Evolutionary conservation across 2,113 vertebrate genomes (phyloP).

Genomic region (Oxygymnocypris stewartii): DNA sequence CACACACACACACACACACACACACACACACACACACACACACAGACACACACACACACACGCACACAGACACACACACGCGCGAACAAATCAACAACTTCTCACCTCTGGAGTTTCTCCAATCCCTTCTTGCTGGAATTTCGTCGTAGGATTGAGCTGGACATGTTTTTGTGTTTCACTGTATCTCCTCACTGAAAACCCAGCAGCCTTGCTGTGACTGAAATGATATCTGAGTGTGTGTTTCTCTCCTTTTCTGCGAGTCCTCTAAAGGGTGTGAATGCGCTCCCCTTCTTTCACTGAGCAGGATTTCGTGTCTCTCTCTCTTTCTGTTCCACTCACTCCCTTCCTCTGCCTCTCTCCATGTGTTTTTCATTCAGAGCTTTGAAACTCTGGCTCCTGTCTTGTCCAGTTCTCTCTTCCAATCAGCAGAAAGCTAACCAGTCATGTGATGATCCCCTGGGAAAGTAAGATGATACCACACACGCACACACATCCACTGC

Average conservation of each 20-base stretch:
- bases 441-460: slow-evolving; percentile 73
- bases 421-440: slow-evolving; percentile 52
- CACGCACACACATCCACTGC: slow-evolving; percentile 28
- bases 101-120: slow-evolving; percentile 86
- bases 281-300: slow-evolving; percentile 24
- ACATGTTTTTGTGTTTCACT: slow-evolving; percentile 60
- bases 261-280: slow-evolving; percentile 36
- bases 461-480: slow-evolving; percentile 68
- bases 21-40: too few relatives aligned
- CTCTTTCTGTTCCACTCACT: slow-evolving; percentile 60
- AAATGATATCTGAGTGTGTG: not conserved
- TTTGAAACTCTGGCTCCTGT: slow-evolving; percentile 56
- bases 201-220: slow-evolving; percentile 4
- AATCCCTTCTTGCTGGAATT: slow-evolving; percentile 80
- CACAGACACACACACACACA: too few relatives aligned
- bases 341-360: slow-evolving; percentile 64
- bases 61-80: too few relatives aligned
- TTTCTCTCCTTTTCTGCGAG: slow-evolving; percentile 34
- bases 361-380: slow-evolving; percentile 75
- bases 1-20: too few relatives aligned
- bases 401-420: slow-evolving; percentile 31
- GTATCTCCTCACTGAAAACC: not conserved
- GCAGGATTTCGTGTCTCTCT: slow-evolving; percentile 40
- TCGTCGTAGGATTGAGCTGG: slow-evolving; percentile 74
- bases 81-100: not conserved